Percentiles rank a stretch among this genome's conserved stretches.
Evolutionary conservation across 2,797 vertebrate species (phyloP).

Genomic region (Paguma larvata): DNA sequence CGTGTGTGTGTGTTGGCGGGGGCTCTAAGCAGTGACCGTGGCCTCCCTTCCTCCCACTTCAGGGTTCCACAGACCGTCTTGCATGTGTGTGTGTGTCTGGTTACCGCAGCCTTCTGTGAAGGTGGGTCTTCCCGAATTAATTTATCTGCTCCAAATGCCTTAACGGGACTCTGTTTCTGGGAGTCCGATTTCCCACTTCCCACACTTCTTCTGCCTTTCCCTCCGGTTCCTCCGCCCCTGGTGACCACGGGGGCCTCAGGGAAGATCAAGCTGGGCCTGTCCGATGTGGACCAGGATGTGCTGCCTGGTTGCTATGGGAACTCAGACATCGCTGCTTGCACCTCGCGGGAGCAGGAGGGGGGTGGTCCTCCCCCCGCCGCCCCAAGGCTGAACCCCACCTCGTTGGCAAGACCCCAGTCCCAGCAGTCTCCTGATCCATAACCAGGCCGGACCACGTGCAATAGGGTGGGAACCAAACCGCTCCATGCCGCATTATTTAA

Average conservation of each 20-base stretch:
- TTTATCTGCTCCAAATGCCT: constrained; percentile 83
- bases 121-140: constrained; percentile 76
- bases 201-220: constrained; percentile 63
- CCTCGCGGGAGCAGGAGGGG: constrained; percentile 7
- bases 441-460: constrained; percentile 82
- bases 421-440: constrained; percentile 70
- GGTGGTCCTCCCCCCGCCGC: constrained; percentile 40
- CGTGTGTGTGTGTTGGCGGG: background rate
- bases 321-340: constrained; percentile 49
- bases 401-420: constrained; percentile 57
- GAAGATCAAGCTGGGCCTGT: constrained; percentile 66
- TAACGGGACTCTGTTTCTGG: constrained; percentile 73
- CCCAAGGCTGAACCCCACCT: constrained; percentile 18
- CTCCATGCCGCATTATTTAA: constrained; percentile 74
- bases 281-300: background rate
- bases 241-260: constrained; percentile 75
- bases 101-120: constrained; percentile 81
- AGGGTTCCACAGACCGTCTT: constrained; percentile 77
- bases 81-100: constrained; percentile 73
- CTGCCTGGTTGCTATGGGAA: constrained; percentile 61
- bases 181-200: constrained; percentile 62
- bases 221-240: constrained; percentile 43
- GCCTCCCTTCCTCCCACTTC: constrained; percentile 53
- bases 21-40: background rate
- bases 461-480: constrained; percentile 79